Conservation (phyloP, 2,888 invertebrate genomes). For the Hyposoter didymator region DNA sequence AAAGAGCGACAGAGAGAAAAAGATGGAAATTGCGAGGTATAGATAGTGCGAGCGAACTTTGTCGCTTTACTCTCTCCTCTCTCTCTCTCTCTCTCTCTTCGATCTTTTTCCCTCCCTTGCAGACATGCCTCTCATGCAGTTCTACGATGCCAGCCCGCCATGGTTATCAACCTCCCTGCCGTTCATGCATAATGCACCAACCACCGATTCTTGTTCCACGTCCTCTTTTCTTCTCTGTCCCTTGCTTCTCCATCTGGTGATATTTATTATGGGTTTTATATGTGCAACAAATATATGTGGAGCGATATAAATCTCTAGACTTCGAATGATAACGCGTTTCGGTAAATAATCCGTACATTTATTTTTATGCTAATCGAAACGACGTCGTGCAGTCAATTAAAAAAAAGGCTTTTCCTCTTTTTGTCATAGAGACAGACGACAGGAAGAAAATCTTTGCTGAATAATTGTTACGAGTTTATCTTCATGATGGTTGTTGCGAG, state of each 20-base stretch:
- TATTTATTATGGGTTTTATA: conserved; percentile 17
- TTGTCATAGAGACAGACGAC: background rate
- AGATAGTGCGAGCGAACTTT: conserved; percentile 39
- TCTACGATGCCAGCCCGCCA: conserved; percentile 58
- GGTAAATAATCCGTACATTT: background rate
- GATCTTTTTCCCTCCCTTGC: background rate
- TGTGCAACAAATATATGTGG: background rate
- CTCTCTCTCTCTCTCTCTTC: conserved; percentile 48
- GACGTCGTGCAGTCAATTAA: background rate
- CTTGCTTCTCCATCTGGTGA: conserved; percentile 21
- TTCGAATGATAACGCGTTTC: background rate
- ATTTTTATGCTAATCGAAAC: background rate
- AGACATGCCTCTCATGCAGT: conserved; percentile 31
- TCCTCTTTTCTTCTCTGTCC: conserved; percentile 10
- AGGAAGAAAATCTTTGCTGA: background rate
- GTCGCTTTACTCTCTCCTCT: conserved; percentile 50
- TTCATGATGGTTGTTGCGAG: background rate
- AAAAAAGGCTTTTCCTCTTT: background rate
- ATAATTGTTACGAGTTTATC: background rate
- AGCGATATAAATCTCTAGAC: background rate
- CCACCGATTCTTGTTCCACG: conserved; percentile 66
- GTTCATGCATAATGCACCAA: conserved; percentile 81
- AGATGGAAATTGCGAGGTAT: conserved; percentile 26
- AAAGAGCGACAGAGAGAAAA: conserved; percentile 16
- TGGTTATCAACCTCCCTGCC: conserved; percentile 63